These are phyloP conservation scores for Drosophila murphyi DNA, from an alignment of 1,140 invertebrate genomes.

Conservation along the genomic window DNA sequence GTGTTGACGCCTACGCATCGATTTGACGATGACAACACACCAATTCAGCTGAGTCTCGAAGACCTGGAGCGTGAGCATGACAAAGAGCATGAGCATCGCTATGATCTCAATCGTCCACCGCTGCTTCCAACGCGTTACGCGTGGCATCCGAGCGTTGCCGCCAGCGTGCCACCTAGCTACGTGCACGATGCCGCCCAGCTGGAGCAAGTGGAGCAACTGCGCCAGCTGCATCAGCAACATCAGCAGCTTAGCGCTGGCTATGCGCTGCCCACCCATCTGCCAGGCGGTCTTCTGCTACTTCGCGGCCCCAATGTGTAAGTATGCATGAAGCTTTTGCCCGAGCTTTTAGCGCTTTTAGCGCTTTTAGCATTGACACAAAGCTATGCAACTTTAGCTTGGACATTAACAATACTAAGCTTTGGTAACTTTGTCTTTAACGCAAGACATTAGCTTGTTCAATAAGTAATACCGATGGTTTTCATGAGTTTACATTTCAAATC, in stretches of 20 bases:
- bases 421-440: background rate
- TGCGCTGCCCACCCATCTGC: slow-evolving; percentile 52
- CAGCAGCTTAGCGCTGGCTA: slow-evolving; percentile 68
- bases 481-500: background rate
- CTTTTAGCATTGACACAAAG: background rate
- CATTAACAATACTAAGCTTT: background rate
- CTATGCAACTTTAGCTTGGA: background rate
- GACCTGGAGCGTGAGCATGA: slow-evolving; percentile 66
- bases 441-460: background rate
- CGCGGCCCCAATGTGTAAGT: slow-evolving; percentile 46
- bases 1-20: slow-evolving; percentile 35
- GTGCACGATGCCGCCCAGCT: slow-evolving; percentile 59
- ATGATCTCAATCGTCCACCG: slow-evolving; percentile 61
- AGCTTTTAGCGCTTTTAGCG: background rate
- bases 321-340: background rate
- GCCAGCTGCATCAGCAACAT: slow-evolving; percentile 54
- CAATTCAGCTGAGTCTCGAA: slow-evolving; percentile 55
- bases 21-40: slow-evolving; percentile 63
- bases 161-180: slow-evolving; percentile 67
- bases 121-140: slow-evolving; percentile 66
- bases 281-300: slow-evolving; percentile 35
- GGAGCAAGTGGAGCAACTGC: slow-evolving; percentile 44
- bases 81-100: slow-evolving; percentile 18
- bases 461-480: background rate
- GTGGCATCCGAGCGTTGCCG: slow-evolving; percentile 61